phyloP scores from a whole-genome alignment of 2,888 invertebrate species.

The Pachycephus smyrnensis region DNA sequence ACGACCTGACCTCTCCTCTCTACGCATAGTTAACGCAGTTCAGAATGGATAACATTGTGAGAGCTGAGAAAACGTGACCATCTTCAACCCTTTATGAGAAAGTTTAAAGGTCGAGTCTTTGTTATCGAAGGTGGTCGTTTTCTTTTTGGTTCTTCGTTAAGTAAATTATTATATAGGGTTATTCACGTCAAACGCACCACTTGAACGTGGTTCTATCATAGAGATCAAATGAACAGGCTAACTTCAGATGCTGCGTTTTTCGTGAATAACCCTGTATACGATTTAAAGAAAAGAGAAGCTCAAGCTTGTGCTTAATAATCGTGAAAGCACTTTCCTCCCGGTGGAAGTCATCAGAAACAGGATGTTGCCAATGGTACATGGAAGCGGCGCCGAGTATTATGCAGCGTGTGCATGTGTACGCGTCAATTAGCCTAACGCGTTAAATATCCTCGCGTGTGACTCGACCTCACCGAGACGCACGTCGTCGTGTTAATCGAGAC shows the following conservation, averaged over 20 bases:
- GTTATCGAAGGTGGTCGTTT: not conserved
- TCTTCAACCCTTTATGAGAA: not conserved
- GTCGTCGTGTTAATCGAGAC: not conserved
- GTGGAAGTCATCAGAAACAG: not conserved
- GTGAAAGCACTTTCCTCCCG: not conserved
- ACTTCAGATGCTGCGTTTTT: not conserved
- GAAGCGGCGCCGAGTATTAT: not conserved
- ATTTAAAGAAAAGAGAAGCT: not conserved
- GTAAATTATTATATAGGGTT: not conserved
- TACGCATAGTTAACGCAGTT: not conserved
- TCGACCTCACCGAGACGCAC: not conserved
- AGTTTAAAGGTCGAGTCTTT: not conserved
- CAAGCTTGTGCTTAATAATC: not conserved
- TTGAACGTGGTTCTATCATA: not conserved
- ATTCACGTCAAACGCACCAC: not conserved
- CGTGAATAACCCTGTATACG: not conserved
- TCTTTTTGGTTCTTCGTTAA: not conserved
- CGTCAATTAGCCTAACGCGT: constrained; percentile 26
- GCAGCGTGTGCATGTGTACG: constrained; percentile 21
- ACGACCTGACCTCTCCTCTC: not conserved
- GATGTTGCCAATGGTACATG: not conserved
- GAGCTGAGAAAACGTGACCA: not conserved
- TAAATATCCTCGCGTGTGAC: not conserved
- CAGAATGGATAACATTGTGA: not conserved
- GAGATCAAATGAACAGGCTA: not conserved